Evolutionary conservation across 2,888 invertebrate species (phyloP).

Genomic region (Platynereis dumerilii): DNA sequence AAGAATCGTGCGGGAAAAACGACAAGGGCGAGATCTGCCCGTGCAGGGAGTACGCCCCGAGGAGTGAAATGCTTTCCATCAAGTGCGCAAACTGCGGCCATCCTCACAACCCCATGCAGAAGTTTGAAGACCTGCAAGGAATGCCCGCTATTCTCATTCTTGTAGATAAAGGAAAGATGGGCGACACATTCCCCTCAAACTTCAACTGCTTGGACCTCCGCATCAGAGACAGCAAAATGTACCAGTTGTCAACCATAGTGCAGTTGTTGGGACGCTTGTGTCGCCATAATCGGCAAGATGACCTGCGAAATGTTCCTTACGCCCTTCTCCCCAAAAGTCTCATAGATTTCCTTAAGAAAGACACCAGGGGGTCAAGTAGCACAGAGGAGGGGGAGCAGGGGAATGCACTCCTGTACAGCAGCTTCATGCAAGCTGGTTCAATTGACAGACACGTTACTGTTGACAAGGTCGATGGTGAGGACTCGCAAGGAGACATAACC

Average conservation of each 20-base stretch:
- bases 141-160: constrained; percentile 28
- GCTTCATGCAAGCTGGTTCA: too few species aligned
- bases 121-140: constrained; percentile 20
- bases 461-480: neutral
- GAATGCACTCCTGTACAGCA: neutral
- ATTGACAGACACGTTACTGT: too few species aligned
- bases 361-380: too few species aligned
- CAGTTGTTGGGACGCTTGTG: constrained; percentile 28
- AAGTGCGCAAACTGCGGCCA: constrained; percentile 17
- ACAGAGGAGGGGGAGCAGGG: neutral
- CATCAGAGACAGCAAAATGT: too few species aligned
- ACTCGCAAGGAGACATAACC: too few species aligned
- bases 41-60: too few species aligned
- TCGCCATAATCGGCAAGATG: constrained; percentile 9
- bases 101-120: constrained; percentile 14
- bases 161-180: constrained; percentile 27
- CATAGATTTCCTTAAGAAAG: neutral
- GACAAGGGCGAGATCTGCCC: neutral
- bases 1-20: too few species aligned
- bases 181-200: constrained; percentile 28
- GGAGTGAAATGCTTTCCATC: neutral
- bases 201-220: constrained; percentile 29
- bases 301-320: constrained; percentile 14
- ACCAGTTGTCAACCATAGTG: constrained; percentile 8
- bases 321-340: constrained; percentile 11